Conservation (phyloP, 2,888 invertebrate genomes). For the Leptinotarsa rubiginosa region DNA sequence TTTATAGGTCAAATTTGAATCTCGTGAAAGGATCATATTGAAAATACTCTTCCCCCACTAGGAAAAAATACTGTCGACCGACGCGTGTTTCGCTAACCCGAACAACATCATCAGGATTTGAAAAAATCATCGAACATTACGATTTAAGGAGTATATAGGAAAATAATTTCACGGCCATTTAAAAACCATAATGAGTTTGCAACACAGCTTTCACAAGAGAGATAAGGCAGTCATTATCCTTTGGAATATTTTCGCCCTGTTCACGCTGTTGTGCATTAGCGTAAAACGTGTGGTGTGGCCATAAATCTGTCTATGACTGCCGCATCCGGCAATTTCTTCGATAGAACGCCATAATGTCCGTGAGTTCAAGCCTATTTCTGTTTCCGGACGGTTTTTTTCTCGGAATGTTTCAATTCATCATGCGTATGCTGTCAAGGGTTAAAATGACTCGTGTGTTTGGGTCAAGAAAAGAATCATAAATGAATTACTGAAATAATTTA, state of each 20-base stretch:
- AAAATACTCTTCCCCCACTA: too few relatives aligned
- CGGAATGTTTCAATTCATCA: not conserved
- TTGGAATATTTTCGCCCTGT: conserved; percentile 5
- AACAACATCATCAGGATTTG: too few relatives aligned
- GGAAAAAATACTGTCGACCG: too few relatives aligned
- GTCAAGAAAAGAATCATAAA: not conserved
- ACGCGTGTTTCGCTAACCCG: too few relatives aligned
- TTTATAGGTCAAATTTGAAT: too few relatives aligned
- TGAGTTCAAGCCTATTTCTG: conserved; percentile 8
- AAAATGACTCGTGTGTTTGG: not conserved
- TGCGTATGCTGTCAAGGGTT: not conserved
- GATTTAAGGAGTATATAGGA: too few relatives aligned
- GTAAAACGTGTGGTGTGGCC: conserved; percentile 26
- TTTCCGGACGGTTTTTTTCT: not conserved
- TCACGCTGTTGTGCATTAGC: conserved; percentile 28
- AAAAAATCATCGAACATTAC: too few relatives aligned
- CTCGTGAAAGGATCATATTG: too few relatives aligned
- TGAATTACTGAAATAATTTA: too few relatives aligned
- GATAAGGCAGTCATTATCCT: not conserved
- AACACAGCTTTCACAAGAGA: not conserved
- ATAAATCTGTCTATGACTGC: conserved; percentile 27
- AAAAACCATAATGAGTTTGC: too few relatives aligned
- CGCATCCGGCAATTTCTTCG: conserved; percentile 15
- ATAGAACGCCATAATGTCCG: conserved; percentile 7
- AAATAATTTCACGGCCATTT: too few relatives aligned